Conservation (phyloP, 2,888 invertebrate genomes). For the Tillus elongatus region DNA sequence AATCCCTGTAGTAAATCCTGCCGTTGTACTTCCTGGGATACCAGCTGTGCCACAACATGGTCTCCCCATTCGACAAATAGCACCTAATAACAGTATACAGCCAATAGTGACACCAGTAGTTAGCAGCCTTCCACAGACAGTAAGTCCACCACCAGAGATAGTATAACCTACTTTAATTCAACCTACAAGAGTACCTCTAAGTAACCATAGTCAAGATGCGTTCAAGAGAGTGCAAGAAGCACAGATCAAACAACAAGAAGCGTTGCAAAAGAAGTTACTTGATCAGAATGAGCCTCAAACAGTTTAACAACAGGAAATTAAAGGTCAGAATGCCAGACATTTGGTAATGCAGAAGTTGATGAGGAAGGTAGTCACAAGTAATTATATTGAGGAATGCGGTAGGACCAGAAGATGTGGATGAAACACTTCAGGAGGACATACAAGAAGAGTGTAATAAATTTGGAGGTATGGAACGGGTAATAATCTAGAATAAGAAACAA, state of each 20-base stretch:
- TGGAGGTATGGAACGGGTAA: constrained; percentile 83
- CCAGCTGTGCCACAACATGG: constrained; percentile 44
- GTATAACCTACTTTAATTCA: constrained; percentile 22
- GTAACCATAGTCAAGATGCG: constrained; percentile 45
- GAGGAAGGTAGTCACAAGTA: constrained; percentile 66
- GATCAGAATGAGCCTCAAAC: constrained; percentile 73
- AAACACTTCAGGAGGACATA: constrained; percentile 88
- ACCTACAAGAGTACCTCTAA: constrained; percentile 19
- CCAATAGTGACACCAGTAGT: constrained; percentile 30
- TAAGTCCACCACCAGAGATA: constrained; percentile 30
- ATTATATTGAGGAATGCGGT: constrained; percentile 92
- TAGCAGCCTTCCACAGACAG: constrained; percentile 22
- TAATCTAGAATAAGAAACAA: constrained; percentile 94
- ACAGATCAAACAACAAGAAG: constrained; percentile 60
- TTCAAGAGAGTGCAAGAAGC: constrained; percentile 57
- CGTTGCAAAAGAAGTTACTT: constrained; percentile 59
- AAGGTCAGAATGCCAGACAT: constrained; percentile 70
- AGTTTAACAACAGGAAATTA: constrained; percentile 67
- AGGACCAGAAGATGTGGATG: constrained; percentile 87
- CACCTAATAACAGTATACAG: constrained; percentile 29
- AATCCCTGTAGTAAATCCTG: constrained; percentile 22
- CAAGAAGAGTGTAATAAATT: constrained; percentile 92
- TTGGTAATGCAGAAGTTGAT: constrained; percentile 88
- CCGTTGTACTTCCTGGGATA: constrained; percentile 14
- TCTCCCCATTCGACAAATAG: constrained; percentile 37